Conservation (phyloP, 35 echinoderm and acorn worm genomes). For the Apostichopus parvimensis region DNA sequence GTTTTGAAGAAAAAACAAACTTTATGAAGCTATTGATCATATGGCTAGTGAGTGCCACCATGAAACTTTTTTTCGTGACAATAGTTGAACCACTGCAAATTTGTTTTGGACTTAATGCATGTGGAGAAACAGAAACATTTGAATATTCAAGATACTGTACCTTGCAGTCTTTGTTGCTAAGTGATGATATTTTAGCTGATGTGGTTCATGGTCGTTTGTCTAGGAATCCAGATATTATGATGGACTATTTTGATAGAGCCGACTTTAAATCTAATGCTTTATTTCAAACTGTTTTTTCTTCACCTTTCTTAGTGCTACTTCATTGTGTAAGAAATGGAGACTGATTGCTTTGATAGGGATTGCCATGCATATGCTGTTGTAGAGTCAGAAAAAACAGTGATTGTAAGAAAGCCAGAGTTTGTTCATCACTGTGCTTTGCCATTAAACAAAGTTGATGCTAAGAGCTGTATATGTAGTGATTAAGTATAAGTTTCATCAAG, state of each 20-base stretch:
- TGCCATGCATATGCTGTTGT: too few species aligned
- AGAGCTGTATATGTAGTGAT: conserved; percentile 13
- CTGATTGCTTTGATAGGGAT: too few species aligned
- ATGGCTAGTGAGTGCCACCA: neutral
- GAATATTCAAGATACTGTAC: too few species aligned
- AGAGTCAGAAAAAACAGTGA: too few species aligned
- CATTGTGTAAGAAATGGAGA: neutral
- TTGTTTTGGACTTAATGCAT: neutral
- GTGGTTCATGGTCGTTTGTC: too few species aligned
- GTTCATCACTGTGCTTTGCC: neutral
- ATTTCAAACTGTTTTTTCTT: conserved; percentile 1
- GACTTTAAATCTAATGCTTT: too few species aligned
- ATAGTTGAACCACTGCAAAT: neutral
- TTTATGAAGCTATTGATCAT: neutral
- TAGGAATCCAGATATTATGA: too few species aligned
- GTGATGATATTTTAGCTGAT: too few species aligned
- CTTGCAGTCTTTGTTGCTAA: too few species aligned
- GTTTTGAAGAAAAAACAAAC: neutral
- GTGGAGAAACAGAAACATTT: too few species aligned
- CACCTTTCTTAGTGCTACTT: neutral
- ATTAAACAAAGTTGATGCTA: neutral
- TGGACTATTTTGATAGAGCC: neutral
- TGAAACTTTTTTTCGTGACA: neutral
- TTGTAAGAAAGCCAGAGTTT: too few species aligned
- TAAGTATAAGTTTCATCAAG: conserved; percentile 27